A percentile compares a stretch with the other conserved stretches of the same genome.
Evolutionary conservation across 1,140 invertebrate genomes (phyloP).

Genomic region (Bombus breviceps): DNA sequence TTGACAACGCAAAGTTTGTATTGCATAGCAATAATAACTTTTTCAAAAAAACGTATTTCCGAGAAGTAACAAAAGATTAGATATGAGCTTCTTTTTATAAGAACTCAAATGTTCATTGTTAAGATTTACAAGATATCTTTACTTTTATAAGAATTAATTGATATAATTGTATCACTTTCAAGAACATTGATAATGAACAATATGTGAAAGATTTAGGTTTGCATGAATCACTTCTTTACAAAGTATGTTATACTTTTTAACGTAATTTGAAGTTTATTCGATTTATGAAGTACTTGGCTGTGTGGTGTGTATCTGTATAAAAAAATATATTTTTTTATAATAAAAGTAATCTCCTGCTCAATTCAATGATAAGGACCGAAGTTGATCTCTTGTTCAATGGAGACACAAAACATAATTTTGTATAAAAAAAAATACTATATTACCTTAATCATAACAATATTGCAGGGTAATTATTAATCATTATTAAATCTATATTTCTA

Average conservation of each 20-base stretch:
- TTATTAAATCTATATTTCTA: conserved; percentile 51
- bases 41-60: neutral
- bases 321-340: conserved; percentile 33
- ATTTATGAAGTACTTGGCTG: conserved; percentile 43
- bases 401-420: conserved; percentile 11
- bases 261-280: conserved; percentile 22
- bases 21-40: neutral
- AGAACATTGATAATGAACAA: conserved; percentile 13
- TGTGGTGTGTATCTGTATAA: conserved; percentile 22
- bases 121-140: neutral
- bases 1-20: neutral
- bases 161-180: neutral
- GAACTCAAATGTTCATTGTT: conserved; percentile 11
- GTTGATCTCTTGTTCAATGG: conserved; percentile 10
- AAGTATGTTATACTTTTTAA: conserved; percentile 29
- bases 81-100: conserved; percentile 11
- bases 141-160: conserved; percentile 24
- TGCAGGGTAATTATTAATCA: conserved; percentile 61
- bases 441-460: conserved; percentile 54
- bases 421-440: conserved; percentile 27
- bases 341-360: conserved; percentile 38
- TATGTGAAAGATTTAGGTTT: neutral
- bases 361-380: conserved; percentile 20
- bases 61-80: conserved; percentile 1
- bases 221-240: conserved; percentile 6